Conservation (phyloP, 2,888 invertebrate genomes). For the Portevinia maculata region DNA sequence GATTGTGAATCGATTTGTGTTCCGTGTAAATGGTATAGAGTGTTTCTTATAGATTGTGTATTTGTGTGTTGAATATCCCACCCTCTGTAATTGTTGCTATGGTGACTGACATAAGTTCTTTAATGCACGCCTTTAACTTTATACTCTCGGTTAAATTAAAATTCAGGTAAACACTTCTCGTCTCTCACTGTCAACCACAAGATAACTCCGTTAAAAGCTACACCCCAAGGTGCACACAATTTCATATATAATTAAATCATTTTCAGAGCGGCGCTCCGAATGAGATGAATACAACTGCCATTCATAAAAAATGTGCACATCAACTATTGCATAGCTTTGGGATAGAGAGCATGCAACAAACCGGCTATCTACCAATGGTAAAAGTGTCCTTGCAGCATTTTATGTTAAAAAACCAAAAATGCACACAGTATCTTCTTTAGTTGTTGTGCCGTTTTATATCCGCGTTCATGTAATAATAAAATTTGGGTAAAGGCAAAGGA, state of each 20-base stretch:
- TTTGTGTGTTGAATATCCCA: no score
- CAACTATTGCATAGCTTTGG: slow-evolving; percentile 6
- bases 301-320: slow-evolving; percentile 4
- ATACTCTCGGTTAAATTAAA: no score
- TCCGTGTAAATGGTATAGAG: no score
- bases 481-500: not conserved
- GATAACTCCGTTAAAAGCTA: slow-evolving; percentile 6
- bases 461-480: slow-evolving; percentile 32
- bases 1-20: no score
- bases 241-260: slow-evolving; percentile 36
- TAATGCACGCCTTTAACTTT: no score
- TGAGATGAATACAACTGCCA: slow-evolving; percentile 4
- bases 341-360: slow-evolving; percentile 4
- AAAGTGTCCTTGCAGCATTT: slow-evolving; percentile 35
- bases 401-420: slow-evolving; percentile 27
- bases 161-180: not conserved
- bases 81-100: no score
- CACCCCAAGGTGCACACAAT: slow-evolving; percentile 10
- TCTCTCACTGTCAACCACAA: not conserved
- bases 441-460: slow-evolving; percentile 12
- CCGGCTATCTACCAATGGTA: not conserved
- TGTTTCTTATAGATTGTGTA: no score
- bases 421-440: slow-evolving; percentile 2
- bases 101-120: no score
- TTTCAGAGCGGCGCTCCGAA: not conserved